Evolutionary conservation across 1,140 invertebrate species (phyloP).

Genomic region (Druon quercuslanigerum): DNA sequence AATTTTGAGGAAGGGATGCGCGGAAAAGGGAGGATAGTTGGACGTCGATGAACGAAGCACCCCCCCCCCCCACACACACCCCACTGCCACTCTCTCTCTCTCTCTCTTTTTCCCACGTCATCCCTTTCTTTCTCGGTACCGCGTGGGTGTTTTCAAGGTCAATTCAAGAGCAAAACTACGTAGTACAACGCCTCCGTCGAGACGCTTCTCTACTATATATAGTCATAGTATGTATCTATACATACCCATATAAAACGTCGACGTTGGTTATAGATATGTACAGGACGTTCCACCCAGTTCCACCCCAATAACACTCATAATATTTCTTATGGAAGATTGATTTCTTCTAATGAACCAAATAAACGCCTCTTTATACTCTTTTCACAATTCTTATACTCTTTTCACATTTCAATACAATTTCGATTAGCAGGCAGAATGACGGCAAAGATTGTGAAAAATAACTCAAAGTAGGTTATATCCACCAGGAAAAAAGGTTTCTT

Average conservation of each 20-base stretch:
- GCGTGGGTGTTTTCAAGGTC: constrained; percentile 49
- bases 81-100: background rate
- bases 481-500: too few relatives aligned
- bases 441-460: too few relatives aligned
- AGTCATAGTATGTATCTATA: background rate
- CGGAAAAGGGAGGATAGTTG: background rate
- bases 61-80: background rate
- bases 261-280: background rate
- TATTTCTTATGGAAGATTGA: too few relatives aligned
- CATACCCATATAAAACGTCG: background rate
- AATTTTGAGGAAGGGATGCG: background rate
- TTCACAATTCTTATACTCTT: too few relatives aligned
- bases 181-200: constrained; percentile 34
- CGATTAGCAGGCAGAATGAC: too few relatives aligned
- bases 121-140: constrained; percentile 14
- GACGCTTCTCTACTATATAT: background rate
- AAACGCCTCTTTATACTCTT: too few relatives aligned
- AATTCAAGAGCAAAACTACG: constrained; percentile 45
- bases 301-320: background rate
- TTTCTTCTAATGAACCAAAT: too few relatives aligned
- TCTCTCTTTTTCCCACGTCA: background rate
- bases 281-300: background rate
- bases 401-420: too few relatives aligned
- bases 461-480: too few relatives aligned
- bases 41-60: background rate